Conservation (phyloP, 2,113 vertebrate genomes). For the Centropristis striata region DNA sequence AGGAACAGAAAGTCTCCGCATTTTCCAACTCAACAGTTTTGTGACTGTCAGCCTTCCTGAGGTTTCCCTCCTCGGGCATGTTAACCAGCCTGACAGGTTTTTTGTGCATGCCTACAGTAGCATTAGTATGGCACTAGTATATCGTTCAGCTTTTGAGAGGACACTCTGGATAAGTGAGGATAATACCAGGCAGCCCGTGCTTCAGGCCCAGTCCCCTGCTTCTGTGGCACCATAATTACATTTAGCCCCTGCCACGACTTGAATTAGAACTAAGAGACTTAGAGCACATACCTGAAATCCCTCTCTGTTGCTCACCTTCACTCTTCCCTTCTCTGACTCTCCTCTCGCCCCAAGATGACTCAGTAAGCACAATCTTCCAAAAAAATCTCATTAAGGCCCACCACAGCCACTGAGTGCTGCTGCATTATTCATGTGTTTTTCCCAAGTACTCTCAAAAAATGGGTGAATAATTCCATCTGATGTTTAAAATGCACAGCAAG, state of each 20-base stretch:
- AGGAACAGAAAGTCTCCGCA: neutral
- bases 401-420: slow-evolving; percentile 66
- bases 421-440: slow-evolving; percentile 79
- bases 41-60: neutral
- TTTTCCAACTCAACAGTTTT: neutral
- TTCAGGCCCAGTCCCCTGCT: slow-evolving; percentile 16
- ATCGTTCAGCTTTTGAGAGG: slow-evolving; percentile 24
- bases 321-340: slow-evolving; percentile 24
- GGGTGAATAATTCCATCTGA: slow-evolving; percentile 73
- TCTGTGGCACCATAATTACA: slow-evolving; percentile 45
- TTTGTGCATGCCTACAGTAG: neutral
- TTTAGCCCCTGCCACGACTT: slow-evolving; percentile 24
- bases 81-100: slow-evolving; percentile 2
- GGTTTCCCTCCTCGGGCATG: neutral
- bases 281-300: slow-evolving; percentile 41
- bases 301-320: slow-evolving; percentile 31
- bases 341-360: slow-evolving; percentile 53
- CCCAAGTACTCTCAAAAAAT: slow-evolving; percentile 56
- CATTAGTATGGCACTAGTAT: slow-evolving; percentile 5
- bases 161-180: slow-evolving; percentile 26
- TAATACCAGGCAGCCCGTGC: slow-evolving; percentile 1
- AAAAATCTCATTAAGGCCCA: slow-evolving; percentile 78
- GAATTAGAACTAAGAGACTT: slow-evolving; percentile 54
- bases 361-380: slow-evolving; percentile 67
- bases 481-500: slow-evolving; percentile 69